Evolutionary conservation across 2,113 vertebrate genomes (phyloP).

Genomic region (Trematocara stigmaticum): DNA sequence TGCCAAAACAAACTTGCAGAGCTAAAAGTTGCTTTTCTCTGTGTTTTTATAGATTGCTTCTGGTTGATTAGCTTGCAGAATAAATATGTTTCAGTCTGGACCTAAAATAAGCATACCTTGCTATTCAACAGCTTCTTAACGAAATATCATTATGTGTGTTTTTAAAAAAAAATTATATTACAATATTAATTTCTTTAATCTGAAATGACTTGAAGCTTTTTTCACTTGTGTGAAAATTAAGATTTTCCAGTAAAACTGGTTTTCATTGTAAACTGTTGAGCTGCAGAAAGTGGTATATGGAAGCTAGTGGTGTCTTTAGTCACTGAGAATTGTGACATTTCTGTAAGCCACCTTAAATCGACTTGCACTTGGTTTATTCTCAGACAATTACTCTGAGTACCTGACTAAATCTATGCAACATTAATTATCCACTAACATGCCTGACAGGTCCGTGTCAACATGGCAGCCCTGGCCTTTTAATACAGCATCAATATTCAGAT

Average conservation of each 20-base stretch:
- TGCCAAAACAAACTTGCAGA: background rate
- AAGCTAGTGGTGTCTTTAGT: background rate
- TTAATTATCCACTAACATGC: constrained; percentile 8
- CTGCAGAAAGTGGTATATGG: background rate
- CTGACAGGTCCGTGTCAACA: constrained; percentile 10
- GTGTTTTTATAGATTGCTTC: background rate
- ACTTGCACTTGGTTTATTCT: background rate
- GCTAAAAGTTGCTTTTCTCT: background rate
- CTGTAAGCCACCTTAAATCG: constrained; percentile 10
- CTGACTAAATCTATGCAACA: background rate
- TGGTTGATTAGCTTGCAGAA: background rate
- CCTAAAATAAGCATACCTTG: background rate
- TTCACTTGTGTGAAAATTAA: background rate
- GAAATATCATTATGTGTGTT: background rate
- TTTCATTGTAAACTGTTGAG: background rate
- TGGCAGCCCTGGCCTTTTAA: constrained; percentile 5
- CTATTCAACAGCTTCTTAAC: background rate
- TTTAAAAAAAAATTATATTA: too few species aligned
- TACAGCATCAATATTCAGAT: constrained; percentile 38
- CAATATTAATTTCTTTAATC: background rate
- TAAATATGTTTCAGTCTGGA: background rate
- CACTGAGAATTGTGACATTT: background rate
- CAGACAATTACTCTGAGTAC: constrained; percentile 14
- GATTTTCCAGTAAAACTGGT: background rate
- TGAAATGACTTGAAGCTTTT: background rate